Conservation (phyloP, 2,888 invertebrate genomes). For the Tholera decimalis region DNA sequence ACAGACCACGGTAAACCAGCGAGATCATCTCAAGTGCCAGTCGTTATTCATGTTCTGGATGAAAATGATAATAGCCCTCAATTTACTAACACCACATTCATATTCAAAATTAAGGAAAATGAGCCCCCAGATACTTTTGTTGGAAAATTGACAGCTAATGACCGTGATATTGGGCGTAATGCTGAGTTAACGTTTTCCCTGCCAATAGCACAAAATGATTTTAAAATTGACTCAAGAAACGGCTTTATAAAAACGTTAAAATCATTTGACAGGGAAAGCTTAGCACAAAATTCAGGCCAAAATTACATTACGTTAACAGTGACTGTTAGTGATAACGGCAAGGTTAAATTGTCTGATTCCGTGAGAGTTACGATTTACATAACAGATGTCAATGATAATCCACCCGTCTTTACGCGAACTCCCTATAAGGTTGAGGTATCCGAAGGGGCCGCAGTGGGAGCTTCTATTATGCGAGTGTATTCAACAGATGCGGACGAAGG, state of each 20-base stretch:
- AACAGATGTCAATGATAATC: conserved; percentile 97
- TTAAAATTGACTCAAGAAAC: conserved; percentile 96
- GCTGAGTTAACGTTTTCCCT: conserved; percentile 97
- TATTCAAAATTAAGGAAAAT: conserved; percentile 97
- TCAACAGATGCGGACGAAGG: conserved; percentile 97
- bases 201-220: conserved; percentile 94
- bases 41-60: conserved; percentile 98
- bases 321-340: conserved; percentile 96
- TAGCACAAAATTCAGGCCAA: conserved; percentile 95
- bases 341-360: conserved; percentile 94
- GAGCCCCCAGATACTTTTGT: conserved; percentile 97
- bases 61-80: conserved; percentile 99
- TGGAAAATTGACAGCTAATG: conserved; percentile 97
- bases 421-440: conserved; percentile 97
- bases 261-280: conserved; percentile 97
- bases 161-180: conserved; percentile 97
- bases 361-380: conserved; percentile 97
- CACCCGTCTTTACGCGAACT: conserved; percentile 95
- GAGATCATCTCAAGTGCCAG: conserved; percentile 96
- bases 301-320: conserved; percentile 96
- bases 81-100: conserved; percentile 97
- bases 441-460: conserved; percentile 96
- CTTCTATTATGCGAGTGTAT: conserved; percentile 96
- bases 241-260: conserved; percentile 97
- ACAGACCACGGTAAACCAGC: conserved; percentile 95